Evolutionary conservation across 2,888 invertebrate genomes (phyloP).

Genomic region (Fragum sueziense): DNA sequence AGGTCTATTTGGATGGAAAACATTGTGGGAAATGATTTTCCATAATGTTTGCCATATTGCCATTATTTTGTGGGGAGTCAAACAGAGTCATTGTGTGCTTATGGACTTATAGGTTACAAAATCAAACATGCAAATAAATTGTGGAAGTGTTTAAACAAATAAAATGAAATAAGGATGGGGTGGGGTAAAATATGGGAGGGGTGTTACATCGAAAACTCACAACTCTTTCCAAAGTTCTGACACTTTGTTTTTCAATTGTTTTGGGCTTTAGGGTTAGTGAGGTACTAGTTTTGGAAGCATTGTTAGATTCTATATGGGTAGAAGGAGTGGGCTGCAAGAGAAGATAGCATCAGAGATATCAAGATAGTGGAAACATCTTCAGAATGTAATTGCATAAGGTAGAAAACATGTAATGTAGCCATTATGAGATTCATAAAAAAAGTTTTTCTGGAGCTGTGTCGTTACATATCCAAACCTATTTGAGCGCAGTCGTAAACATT

Average conservation of each 20-base stretch:
- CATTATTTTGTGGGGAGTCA: too few species aligned
- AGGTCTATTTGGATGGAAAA: too few species aligned
- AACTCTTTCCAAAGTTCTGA: background rate
- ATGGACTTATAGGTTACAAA: background rate
- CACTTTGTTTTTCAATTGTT: constrained; percentile 5
- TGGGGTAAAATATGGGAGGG: background rate
- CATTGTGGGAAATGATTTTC: too few species aligned
- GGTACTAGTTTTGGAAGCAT: background rate
- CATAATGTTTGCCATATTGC: too few species aligned
- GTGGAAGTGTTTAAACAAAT: background rate
- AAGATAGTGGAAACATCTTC: too few species aligned
- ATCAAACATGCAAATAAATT: background rate
- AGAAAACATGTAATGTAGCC: too few species aligned
- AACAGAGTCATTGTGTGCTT: too few species aligned
- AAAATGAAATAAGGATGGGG: background rate
- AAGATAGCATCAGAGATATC: background rate
- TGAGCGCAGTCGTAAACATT: too few species aligned
- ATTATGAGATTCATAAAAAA: too few species aligned
- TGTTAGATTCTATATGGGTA: constrained; percentile 1
- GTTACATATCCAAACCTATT: too few species aligned
- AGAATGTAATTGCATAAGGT: too few species aligned
- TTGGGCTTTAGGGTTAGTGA: background rate
- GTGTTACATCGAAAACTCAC: constrained; percentile 5
- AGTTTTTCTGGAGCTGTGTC: too few species aligned
- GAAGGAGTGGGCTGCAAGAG: background rate